These are phyloP conservation scores for Scaptomyza tumidula DNA, from an alignment of 2,888 invertebrate species.

Conservation along the genomic window DNA sequence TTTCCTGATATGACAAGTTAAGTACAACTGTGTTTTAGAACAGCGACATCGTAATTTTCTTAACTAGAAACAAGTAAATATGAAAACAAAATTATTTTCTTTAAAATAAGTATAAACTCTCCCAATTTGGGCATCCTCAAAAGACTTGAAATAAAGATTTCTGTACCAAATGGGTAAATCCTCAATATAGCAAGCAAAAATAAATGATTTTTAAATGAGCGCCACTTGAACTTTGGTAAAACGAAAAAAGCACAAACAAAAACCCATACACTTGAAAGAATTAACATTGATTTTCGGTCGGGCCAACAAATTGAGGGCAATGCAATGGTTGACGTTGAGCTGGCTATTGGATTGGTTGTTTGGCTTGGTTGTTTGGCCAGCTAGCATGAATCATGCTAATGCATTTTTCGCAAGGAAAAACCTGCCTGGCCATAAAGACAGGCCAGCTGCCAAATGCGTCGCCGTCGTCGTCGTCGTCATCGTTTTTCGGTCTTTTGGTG, in stretches of 20 bases:
- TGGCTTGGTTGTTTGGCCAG: conserved; percentile 23
- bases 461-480: conserved; percentile 37
- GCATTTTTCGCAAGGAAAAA: conserved; percentile 73
- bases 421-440: conserved; percentile 53
- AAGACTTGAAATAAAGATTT: neutral
- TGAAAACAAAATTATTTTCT: too few species aligned
- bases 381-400: conserved; percentile 66
- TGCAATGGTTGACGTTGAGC: conserved; percentile 27
- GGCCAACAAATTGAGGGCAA: conserved; percentile 38
- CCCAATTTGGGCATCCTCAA: conserved; percentile 7
- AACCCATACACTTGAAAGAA: conserved; percentile 31
- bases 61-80: too few species aligned
- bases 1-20: too few species aligned
- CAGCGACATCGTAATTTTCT: too few species aligned
- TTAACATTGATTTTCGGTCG: conserved; percentile 64
- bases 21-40: too few species aligned
- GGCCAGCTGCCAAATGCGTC: conserved; percentile 62
- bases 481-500: conserved; percentile 19
- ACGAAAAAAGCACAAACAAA: conserved; percentile 26
- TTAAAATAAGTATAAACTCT: too few species aligned
- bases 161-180: neutral
- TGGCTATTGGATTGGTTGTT: conserved; percentile 15
- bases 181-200: conserved; percentile 7
- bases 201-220: conserved; percentile 31
- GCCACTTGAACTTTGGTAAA: conserved; percentile 63